Evolutionary conservation across 2,888 invertebrate genomes (phyloP).

Genomic region (Nephrotoma appendiculata): DNA sequence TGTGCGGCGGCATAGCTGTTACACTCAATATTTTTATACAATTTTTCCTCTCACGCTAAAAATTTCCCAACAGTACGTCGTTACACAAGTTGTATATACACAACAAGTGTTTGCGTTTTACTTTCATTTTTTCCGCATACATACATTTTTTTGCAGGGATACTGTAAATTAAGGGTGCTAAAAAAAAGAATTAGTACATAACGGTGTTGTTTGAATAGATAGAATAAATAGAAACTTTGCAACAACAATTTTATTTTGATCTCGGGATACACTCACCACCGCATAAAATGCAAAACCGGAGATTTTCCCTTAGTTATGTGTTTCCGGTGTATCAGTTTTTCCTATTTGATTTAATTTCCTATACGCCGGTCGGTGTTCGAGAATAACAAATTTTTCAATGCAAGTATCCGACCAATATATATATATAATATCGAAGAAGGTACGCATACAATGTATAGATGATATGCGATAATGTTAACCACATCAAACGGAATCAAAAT

Average conservation of each 20-base stretch:
- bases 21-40: not conserved
- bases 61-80: not conserved
- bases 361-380: not conserved
- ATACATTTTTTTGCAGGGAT: not conserved
- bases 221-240: not conserved
- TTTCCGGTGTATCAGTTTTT: not conserved
- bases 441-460: not conserved
- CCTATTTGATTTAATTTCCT: not conserved
- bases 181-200: not conserved
- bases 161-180: not conserved
- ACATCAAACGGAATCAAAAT: not conserved
- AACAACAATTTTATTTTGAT: not conserved
- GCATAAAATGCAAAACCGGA: not conserved
- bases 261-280: not conserved
- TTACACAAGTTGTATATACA: not conserved
- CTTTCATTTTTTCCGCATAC: not conserved
- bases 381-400: not conserved
- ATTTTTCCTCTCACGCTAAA: not conserved
- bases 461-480: not conserved
- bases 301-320: not conserved
- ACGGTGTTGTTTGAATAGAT: too few relatives aligned
- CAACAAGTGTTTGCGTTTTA: not conserved
- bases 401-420: not conserved
- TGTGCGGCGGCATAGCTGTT: not conserved
- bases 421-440: too few relatives aligned